A percentile compares a stretch with the other conserved stretches of the same genome.
Conservation (phyloP, 2,113 vertebrate genomes). For the Podarcis raffonei region DNA sequence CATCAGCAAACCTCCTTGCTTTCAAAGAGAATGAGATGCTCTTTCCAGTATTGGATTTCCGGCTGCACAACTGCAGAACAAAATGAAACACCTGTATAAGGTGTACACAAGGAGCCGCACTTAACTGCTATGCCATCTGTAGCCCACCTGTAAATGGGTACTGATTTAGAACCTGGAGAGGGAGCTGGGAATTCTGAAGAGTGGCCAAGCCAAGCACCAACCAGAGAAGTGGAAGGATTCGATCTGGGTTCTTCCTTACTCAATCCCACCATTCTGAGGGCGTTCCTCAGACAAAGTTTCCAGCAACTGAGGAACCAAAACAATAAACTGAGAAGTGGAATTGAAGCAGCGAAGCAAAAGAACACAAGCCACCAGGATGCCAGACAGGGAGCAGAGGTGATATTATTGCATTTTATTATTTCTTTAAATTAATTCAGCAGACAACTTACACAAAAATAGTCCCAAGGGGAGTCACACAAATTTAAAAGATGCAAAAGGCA, state of each 20-base stretch:
- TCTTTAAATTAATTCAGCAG: no score
- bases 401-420: no score
- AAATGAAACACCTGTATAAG: conserved; percentile 14
- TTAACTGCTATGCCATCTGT: neutral
- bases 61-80: conserved; percentile 5
- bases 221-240: neutral
- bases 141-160: neutral
- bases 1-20: neutral
- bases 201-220: neutral
- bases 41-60: neutral
- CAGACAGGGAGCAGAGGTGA: neutral
- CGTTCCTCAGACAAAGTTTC: neutral
- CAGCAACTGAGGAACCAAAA: neutral
- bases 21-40: neutral
- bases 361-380: fast-evolving
- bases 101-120: neutral
- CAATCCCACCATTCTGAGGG: neutral
- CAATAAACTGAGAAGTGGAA: fast-evolving
- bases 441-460: no score
- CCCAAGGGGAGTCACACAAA: no score
- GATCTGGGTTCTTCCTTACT: neutral
- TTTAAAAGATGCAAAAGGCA: no score
- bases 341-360: neutral
- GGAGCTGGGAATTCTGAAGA: neutral
- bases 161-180: neutral